Conservation (phyloP, 1,140 invertebrate species). For the Diachasma alloeum region DNA sequence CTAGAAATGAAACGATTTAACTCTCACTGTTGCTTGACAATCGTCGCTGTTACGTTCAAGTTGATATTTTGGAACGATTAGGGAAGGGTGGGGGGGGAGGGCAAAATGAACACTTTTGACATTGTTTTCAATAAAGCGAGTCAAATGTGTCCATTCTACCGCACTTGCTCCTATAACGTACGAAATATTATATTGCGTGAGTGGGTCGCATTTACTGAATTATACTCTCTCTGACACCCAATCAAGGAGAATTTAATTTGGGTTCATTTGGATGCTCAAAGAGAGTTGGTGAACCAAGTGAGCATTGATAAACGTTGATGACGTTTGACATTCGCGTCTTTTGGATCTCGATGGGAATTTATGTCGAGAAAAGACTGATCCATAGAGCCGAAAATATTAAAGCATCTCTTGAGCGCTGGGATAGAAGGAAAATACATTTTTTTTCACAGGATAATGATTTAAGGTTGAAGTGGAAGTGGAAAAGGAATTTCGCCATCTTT, state of each 20-base stretch:
- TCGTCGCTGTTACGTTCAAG: neutral
- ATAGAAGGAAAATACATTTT: neutral
- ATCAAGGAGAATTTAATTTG: neutral
- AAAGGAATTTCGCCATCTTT: too few relatives aligned
- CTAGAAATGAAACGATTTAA: neutral
- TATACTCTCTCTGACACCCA: too few relatives aligned
- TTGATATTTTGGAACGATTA: neutral
- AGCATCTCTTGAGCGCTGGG: neutral
- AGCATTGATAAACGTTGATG: neutral
- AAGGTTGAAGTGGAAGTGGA: too few relatives aligned
- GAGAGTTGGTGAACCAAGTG: neutral
- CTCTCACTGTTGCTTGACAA: neutral
- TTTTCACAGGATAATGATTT: too few relatives aligned
- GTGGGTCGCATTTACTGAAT: too few relatives aligned
- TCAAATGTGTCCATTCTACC: too few relatives aligned
- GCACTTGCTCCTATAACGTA: too few relatives aligned
- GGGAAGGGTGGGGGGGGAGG: too few relatives aligned
- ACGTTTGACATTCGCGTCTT: neutral
- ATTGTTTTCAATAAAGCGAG: too few relatives aligned
- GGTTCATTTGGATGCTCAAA: neutral
- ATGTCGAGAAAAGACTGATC: constrained; percentile 26
- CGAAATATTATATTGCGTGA: too few relatives aligned
- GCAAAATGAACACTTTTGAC: too few relatives aligned
- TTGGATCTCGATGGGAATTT: constrained; percentile 7
- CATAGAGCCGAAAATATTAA: constrained; percentile 14